Evolutionary conservation across 2,797 vertebrate species (phyloP).

Genomic region (Trichosurus vulpecula): DNA sequence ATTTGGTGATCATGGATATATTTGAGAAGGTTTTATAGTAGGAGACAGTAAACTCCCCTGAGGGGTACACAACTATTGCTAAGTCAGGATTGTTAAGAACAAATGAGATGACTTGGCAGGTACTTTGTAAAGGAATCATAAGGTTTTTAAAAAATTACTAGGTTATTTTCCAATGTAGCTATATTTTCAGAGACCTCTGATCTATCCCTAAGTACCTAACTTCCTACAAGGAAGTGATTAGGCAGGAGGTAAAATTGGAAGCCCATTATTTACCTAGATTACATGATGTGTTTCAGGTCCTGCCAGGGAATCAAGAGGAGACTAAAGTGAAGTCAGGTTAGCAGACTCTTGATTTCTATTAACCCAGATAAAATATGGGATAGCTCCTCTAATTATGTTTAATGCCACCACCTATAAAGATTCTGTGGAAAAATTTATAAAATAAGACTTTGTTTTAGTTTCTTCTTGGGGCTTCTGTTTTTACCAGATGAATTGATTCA

Average conservation of each 20-base stretch:
- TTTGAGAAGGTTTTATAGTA: neutral
- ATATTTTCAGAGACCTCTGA: neutral
- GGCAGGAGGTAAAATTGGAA: neutral
- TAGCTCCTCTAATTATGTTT: neutral
- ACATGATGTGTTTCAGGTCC: neutral
- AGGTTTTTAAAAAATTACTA: rapidly evolving
- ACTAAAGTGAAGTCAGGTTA: neutral
- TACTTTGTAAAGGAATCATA: rapidly evolving
- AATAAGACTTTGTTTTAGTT: neutral
- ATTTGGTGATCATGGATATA: neutral
- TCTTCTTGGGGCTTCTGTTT: neutral
- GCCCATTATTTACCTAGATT: neutral
- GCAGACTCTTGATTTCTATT: neutral
- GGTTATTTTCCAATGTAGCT: neutral
- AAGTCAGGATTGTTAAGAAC: neutral
- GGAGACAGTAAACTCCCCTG: neutral
- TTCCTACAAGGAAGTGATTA: rapidly evolving
- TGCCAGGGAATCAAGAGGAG: neutral
- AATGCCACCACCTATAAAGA: no score
- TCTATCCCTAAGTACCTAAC: neutral
- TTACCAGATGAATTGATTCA: neutral
- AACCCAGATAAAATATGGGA: neutral
- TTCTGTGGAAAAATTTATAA: neutral
- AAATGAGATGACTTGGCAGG: rapidly evolving
- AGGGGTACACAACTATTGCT: neutral